Evolutionary conservation across 1,140 invertebrate genomes (phyloP).

Genomic region (Brachionus rubens): DNA sequence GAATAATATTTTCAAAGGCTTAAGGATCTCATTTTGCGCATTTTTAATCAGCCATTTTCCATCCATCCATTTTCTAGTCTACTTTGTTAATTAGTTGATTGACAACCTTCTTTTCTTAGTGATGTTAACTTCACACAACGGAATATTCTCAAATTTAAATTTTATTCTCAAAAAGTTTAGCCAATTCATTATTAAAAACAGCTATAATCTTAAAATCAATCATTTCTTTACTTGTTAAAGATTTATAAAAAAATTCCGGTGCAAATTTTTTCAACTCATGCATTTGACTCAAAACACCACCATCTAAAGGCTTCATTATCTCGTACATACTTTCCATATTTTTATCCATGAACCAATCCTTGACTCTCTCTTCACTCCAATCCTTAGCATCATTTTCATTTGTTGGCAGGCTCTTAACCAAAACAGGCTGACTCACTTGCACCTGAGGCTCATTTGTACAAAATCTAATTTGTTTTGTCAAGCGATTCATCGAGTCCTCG

Average conservation of each 20-base stretch:
- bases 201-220: not conserved
- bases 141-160: too few relatives aligned
- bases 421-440: not conserved
- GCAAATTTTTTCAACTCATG: slow-evolving; percentile 24
- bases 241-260: slow-evolving; percentile 48
- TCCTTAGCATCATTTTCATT: not conserved
- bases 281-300: slow-evolving; percentile 2
- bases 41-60: too few relatives aligned
- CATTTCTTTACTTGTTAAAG: slow-evolving; percentile 6
- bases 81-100: too few relatives aligned
- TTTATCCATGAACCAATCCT: slow-evolving; percentile 9
- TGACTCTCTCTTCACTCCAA: not conserved
- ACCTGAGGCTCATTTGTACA: not conserved
- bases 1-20: too few relatives aligned
- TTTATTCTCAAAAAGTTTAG: not conserved
- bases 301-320: slow-evolving; percentile 2
- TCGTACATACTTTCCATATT: not conserved
- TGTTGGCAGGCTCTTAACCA: not conserved
- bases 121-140: too few relatives aligned
- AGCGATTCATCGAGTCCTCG: not conserved
- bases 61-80: too few relatives aligned
- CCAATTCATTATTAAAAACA: not conserved
- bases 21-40: too few relatives aligned
- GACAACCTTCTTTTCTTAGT: too few relatives aligned
- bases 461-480: slow-evolving; percentile 31